Evolutionary conservation across 2,888 invertebrate species (phyloP).

Genomic region (Tipula helvola): DNA sequence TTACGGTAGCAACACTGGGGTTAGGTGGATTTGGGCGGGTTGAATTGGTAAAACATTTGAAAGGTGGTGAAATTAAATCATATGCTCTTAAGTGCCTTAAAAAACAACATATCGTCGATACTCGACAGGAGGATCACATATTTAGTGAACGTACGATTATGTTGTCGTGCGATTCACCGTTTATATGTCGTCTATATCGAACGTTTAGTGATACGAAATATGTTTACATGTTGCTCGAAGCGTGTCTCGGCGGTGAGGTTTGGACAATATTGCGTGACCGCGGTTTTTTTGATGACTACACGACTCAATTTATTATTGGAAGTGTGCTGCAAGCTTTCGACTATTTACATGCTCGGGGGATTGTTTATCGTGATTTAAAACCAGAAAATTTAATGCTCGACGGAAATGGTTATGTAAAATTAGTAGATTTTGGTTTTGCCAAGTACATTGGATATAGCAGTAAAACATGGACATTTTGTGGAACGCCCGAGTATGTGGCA

Average conservation of each 20-base stretch:
- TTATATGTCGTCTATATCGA: slow-evolving; percentile 58
- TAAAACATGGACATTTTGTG: slow-evolving; percentile 93
- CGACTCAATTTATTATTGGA: slow-evolving; percentile 77
- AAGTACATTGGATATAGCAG: slow-evolving; percentile 66
- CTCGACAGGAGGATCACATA: slow-evolving; percentile 80
- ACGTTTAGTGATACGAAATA: slow-evolving; percentile 87
- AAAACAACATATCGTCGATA: slow-evolving; percentile 79
- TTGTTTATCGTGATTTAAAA: slow-evolving; percentile 83
- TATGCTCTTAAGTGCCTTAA: slow-evolving; percentile 84
- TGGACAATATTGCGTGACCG: slow-evolving; percentile 86
- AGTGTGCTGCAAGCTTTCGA: slow-evolving; percentile 89
- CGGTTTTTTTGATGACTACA: slow-evolving; percentile 67
- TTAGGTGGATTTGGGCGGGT: slow-evolving; percentile 89
- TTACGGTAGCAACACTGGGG: slow-evolving; percentile 73
- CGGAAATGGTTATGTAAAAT: slow-evolving; percentile 71
- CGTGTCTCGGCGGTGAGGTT: slow-evolving; percentile 86
- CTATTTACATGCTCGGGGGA: slow-evolving; percentile 73
- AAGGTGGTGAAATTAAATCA: slow-evolving; percentile 37
- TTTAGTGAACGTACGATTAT: slow-evolving; percentile 77
- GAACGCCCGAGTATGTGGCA: slow-evolving; percentile 87
- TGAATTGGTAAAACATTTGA: slow-evolving; percentile 55
- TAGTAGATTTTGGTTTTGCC: slow-evolving; percentile 92
- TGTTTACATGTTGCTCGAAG: slow-evolving; percentile 89
- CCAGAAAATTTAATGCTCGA: slow-evolving; percentile 90
- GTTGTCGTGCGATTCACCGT: slow-evolving; percentile 47